Base-by-base conservation (phyloP, 2,113 vertebrate species). In the Colossoma macropomum region DNA sequence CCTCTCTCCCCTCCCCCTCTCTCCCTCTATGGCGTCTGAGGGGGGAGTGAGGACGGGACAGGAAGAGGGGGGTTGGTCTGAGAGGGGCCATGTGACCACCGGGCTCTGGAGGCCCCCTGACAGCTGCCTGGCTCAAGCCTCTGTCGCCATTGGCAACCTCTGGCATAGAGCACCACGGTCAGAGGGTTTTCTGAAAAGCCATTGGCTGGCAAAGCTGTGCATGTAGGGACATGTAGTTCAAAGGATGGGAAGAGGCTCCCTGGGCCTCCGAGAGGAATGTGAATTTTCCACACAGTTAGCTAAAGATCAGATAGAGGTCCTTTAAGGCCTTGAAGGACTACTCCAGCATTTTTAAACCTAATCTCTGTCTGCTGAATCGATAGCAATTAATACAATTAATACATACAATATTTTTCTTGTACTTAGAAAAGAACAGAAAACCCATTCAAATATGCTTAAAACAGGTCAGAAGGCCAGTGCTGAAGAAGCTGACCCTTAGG, bases 41-140 rank as follows among this genome's bases (percentile, higher is more conserved):
- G 63, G 59, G 65, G 75, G n/a, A 16, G 19, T 8, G 71, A 66
- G 60, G 30, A 65, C 45, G 60, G 30, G 60, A 80, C 69, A 86
- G 74, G 82, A 77, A 86, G 38, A 62, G 77, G 84, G 85, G 82
- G 85, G 81, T 84, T 84, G 85, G 85, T 75, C 78, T 62, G 11
- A 68, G 74, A 73, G 38, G 74, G 66, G 41, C 82, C 85, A 84
- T 81, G 85, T 82, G 81, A 82, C 81, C 69, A 52, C 11, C 27
- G 17, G 52, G 48, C 73, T 28, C 2, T 82, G 52, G 41, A 50
- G 80, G 32, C 81, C 73, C 80, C 73, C 72, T 84, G 81, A 86
- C 79, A 83, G 72, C 85, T 75, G 77, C 80, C 62, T 41, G 32
- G 75, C 75, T 83, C 79, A 73, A 81, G 62, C 77, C 79, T 86